phyloP scores from a whole-genome alignment of 1,140 invertebrate genomes.

The Diplogasteroides magnus region DNA sequence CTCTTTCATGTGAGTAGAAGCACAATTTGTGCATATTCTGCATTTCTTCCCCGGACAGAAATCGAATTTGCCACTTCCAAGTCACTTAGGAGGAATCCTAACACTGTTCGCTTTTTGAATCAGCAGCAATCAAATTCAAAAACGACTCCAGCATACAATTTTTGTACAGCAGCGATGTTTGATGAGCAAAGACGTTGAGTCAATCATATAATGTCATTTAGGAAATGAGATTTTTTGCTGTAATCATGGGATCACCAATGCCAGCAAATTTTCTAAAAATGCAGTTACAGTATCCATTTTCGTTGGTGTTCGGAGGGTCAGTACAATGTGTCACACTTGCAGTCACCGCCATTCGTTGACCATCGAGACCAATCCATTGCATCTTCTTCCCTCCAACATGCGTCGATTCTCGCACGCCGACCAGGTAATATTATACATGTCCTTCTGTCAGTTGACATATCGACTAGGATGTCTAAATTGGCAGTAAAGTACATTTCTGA shows the following conservation, averaged over 20 bases:
- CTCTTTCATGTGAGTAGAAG: too few relatives aligned
- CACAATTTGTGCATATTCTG: too few relatives aligned
- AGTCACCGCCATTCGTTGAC: constrained; percentile 37
- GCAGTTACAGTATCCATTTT: not conserved
- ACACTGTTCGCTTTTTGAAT: too few relatives aligned
- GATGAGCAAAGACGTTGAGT: too few relatives aligned
- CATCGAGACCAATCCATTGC: constrained; percentile 35
- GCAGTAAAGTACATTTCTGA: not conserved
- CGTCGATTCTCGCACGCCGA: constrained; percentile 28
- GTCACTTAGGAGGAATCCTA: too few relatives aligned
- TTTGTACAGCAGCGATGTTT: too few relatives aligned
- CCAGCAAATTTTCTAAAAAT: not conserved
- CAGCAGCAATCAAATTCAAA: too few relatives aligned
- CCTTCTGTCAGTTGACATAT: not conserved
- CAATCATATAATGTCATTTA: not conserved
- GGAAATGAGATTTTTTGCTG: not conserved
- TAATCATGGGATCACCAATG: not conserved
- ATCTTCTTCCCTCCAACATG: constrained; percentile 32
- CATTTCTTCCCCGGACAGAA: too few relatives aligned
- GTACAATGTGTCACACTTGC: too few relatives aligned
- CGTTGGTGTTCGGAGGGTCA: not conserved
- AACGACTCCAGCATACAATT: too few relatives aligned
- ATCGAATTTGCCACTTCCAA: too few relatives aligned
- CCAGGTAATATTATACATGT: not conserved
- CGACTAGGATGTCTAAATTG: not conserved